These are phyloP conservation scores for Gobius niger DNA, from an alignment of 2,113 vertebrate species.

Conservation along the genomic window DNA sequence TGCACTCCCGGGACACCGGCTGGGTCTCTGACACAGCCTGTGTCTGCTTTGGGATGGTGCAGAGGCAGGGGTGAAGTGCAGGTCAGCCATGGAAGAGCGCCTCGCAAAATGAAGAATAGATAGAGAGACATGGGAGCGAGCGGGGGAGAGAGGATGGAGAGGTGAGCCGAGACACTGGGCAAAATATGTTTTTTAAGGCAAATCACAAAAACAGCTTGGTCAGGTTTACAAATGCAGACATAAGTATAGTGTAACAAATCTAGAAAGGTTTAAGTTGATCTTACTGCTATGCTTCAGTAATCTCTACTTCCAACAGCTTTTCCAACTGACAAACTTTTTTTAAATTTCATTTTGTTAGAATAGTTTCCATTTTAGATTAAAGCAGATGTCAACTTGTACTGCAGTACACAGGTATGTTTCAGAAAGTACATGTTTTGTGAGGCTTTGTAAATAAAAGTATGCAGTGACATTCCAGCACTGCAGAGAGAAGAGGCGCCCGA, in stretches of 20 bases:
- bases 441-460: neutral
- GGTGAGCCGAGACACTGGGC: constrained; percentile 3
- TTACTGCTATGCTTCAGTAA: no score
- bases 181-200: neutral
- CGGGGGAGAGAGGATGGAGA: constrained; percentile 13
- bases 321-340: no score
- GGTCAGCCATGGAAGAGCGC: constrained; percentile 72
- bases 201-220: neutral
- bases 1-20: constrained; percentile 42
- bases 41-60: constrained; percentile 60
- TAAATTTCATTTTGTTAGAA: no score
- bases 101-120: constrained; percentile 54
- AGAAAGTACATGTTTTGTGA: neutral
- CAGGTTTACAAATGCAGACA: neutral
- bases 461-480: neutral
- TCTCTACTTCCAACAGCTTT: no score
- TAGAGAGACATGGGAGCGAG: constrained; percentile 26
- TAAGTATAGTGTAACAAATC: neutral
- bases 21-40: constrained; percentile 66
- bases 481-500: neutral
- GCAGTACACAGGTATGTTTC: neutral
- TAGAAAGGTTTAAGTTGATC: no score
- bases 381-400: no score
- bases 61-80: constrained; percentile 71
- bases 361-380: no score